These are phyloP conservation scores for Streptopelia turtur DNA, from an alignment of 2,797 vertebrate species.

Conservation along the genomic window DNA sequence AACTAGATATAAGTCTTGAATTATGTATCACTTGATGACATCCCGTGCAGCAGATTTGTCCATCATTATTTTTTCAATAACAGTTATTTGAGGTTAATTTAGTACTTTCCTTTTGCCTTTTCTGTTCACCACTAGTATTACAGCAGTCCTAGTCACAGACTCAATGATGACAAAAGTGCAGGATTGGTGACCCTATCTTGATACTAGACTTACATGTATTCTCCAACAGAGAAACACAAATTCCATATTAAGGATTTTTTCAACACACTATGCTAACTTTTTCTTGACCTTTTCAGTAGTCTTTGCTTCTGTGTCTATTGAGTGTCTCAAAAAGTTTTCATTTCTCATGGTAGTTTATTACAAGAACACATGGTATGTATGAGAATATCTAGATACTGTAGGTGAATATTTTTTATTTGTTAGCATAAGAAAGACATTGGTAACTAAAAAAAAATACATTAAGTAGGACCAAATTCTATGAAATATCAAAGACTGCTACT, in stretches of 20 bases:
- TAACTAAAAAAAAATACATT: neutral
- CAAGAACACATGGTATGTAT: neutral
- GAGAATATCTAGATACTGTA: neutral
- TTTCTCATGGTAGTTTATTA: neutral
- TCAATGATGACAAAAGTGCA: neutral
- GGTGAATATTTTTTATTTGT: neutral
- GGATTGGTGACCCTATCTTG: neutral
- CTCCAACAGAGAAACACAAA: neutral
- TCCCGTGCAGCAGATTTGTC: neutral
- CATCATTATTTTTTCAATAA: neutral
- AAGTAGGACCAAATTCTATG: neutral
- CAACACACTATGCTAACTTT: neutral
- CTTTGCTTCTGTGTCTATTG: neutral
- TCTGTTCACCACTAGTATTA: neutral
- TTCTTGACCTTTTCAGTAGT: neutral
- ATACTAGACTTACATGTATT: neutral
- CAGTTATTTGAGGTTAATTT: neutral
- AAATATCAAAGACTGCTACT: neutral
- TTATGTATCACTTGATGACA: neutral
- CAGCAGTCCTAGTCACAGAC: neutral
- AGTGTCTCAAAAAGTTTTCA: neutral
- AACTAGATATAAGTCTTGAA: neutral
- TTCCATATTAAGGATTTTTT: neutral
- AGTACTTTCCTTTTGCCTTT: neutral
- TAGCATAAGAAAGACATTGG: neutral